A percentile compares a stretch with the other conserved stretches of the same genome.
phyloP scores from a whole-genome alignment of 2,797 vertebrate genomes.

The Nyctalus aviator region DNA sequence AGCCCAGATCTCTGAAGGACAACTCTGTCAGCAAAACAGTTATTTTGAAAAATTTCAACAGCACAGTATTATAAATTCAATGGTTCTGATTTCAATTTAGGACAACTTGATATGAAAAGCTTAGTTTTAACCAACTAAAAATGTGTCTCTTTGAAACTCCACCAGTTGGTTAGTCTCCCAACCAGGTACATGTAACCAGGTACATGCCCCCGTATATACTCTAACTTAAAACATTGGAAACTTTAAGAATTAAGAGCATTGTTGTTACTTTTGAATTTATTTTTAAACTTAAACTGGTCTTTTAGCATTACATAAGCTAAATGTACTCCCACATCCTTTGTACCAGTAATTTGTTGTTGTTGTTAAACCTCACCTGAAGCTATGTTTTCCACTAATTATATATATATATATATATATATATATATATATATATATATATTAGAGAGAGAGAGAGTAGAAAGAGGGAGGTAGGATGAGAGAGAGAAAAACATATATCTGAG shows the following conservation, averaged over 20 bases:
- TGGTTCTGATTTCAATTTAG: background rate
- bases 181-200: too few species aligned
- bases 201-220: too few species aligned
- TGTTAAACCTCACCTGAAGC: background rate
- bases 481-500: background rate
- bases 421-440: too few species aligned
- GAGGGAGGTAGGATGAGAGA: accelerated
- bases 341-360: background rate
- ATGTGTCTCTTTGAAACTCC: background rate
- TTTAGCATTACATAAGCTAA: background rate
- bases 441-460: background rate
- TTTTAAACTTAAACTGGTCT: too few species aligned
- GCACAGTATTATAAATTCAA: background rate
- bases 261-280: too few species aligned
- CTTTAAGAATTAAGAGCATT: too few species aligned
- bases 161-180: background rate
- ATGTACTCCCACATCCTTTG: background rate
- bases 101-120: background rate
- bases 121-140: background rate
- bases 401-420: too few species aligned
- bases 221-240: too few species aligned
- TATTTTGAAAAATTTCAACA: background rate
- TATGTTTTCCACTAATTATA: background rate
- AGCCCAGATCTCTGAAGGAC: background rate
- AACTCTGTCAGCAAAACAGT: background rate